Base-by-base conservation (phyloP, 2,888 invertebrate genomes). In the Drosophila neotestacea region DNA sequence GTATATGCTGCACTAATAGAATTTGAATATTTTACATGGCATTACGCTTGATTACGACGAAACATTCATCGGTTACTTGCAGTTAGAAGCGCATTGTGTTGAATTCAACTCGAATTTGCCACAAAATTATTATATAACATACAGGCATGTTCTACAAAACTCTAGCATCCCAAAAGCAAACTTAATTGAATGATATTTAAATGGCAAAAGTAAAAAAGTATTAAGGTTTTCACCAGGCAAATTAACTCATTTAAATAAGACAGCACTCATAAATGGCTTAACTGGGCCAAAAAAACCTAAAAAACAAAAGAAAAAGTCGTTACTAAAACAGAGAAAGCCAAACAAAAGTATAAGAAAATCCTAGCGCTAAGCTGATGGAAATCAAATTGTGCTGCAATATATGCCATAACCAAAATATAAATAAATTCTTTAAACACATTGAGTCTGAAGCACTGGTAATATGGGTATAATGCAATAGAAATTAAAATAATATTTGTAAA, bases 381-480 rank as follows among this genome's bases (percentile, higher is more conserved):
- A 80, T 78, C 76, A 81, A 80, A 78, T 73, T 80, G 59, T 70
- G 54, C 51, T 61, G 67, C 69, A 69, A 72, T 80, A 80, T 72
- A 75, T 75, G 79, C 55, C 60, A 41, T 55, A 34, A 51, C 34
- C 32, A 6, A 67, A 75, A 68, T 59, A 78, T 78, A 77, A 70
- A 75, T 78, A 77, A 69, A 72, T 66, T 69, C 66, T 47, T 63
- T 75, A 65, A 78, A 67, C 65, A 75, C 73, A 64, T n/a, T 69
- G 76, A 34, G 6, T 1, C 39, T 4, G n/a, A 6, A 6, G 11
- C n/a, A 41, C 6, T 4, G 2, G n/a, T 0, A 48, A 66, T 32
- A 54, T 13, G 28, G 6, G 32, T 50, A 27, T 47, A 58, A 55
- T 34, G 6, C 41, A 9, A 10, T 6, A 9, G 5, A 38, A n/a